Evolutionary conservation across 2,113 vertebrate species (phyloP).

Genomic region (Ptilorrhoa leucosticta): DNA sequence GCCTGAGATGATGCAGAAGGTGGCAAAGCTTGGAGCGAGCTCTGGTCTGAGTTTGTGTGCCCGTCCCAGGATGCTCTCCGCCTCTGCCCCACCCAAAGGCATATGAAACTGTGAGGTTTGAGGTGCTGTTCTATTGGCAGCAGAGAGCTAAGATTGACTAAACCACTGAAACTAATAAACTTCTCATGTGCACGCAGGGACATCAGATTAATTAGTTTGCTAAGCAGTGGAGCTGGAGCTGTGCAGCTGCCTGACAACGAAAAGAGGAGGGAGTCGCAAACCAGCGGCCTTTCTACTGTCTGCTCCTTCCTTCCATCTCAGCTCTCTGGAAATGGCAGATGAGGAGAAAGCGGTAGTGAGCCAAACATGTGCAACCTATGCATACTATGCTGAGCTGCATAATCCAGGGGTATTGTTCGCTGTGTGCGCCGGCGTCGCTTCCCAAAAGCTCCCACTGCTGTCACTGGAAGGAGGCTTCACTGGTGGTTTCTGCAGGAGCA

Average conservation of each 20-base stretch:
- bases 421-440: fast-evolving
- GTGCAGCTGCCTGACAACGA: not conserved
- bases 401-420: not conserved
- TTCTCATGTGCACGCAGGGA: not conserved
- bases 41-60: not conserved
- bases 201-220: not conserved
- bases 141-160: not conserved
- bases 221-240: not conserved
- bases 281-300: not conserved
- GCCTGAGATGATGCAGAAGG: not conserved
- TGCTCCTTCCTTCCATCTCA: not conserved
- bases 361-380: not conserved
- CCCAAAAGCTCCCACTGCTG: not conserved
- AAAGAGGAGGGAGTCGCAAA: not conserved
- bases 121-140: not conserved
- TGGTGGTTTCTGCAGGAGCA: not conserved
- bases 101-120: not conserved
- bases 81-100: not conserved
- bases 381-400: not conserved
- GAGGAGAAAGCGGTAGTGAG: not conserved
- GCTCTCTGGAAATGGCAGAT: not conserved
- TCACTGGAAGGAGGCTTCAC: not conserved
- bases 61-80: fast-evolving
- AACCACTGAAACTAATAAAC: constrained; percentile 17
- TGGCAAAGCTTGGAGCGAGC: not conserved